Percentiles rank a stretch among this genome's conserved stretches.
phyloP scores from a whole-genome alignment of 1,140 invertebrate species.

The Heliconius hewitsoni region DNA sequence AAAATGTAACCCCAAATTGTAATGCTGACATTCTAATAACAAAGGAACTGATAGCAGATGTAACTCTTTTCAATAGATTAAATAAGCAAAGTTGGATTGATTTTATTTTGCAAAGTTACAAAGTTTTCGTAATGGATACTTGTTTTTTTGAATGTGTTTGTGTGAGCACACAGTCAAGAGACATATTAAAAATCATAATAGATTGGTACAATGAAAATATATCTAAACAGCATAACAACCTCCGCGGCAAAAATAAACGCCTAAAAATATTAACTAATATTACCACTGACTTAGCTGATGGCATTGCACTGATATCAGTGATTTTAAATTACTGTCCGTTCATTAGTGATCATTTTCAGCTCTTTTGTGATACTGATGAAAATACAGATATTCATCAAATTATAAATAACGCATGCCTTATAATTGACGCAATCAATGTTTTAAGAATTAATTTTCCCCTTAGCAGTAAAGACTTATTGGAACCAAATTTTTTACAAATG shows the following conservation, averaged over 20 bases:
- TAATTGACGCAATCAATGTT: constrained; percentile 65
- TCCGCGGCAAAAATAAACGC: constrained; percentile 48
- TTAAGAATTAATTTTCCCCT: constrained; percentile 69
- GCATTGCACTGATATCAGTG: constrained; percentile 59
- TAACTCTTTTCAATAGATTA: constrained; percentile 60
- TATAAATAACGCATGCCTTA: constrained; percentile 69
- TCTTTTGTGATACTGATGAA: constrained; percentile 54
- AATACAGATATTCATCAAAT: constrained; percentile 45
- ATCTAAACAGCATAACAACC: constrained; percentile 46
- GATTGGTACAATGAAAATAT: constrained; percentile 73
- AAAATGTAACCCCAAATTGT: constrained; percentile 58
- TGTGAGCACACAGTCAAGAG: constrained; percentile 57
- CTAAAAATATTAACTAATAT: constrained; percentile 61
- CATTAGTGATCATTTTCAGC: constrained; percentile 57
- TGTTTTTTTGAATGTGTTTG: constrained; percentile 73
- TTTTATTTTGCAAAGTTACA: constrained; percentile 74
- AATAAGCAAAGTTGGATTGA: constrained; percentile 76
- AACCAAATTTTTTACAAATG: constrained; percentile 72
- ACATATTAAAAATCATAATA: constrained; percentile 58
- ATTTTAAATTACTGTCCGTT: constrained; percentile 70
- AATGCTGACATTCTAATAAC: constrained; percentile 62
- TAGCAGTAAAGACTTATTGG: constrained; percentile 61
- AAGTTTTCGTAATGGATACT: constrained; percentile 73
- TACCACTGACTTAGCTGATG: constrained; percentile 66
- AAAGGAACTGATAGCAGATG: constrained; percentile 54